Evolutionary conservation across 1,140 invertebrate genomes (phyloP).

Genomic region (Ceratitis capitata): DNA sequence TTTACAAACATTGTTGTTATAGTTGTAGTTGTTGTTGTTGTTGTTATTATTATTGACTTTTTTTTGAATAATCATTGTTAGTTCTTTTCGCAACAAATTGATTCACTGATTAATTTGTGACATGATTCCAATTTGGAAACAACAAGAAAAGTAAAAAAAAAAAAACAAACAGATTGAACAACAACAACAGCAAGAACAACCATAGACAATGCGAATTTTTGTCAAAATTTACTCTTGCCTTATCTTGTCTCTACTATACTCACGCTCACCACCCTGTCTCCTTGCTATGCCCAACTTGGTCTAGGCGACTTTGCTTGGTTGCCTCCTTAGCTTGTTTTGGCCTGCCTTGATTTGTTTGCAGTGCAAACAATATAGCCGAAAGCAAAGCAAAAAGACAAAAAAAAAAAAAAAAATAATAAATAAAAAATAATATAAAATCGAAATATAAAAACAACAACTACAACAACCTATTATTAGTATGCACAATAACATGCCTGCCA

Average conservation of each 20-base stretch:
- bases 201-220: not conserved
- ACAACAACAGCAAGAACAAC: not conserved
- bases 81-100: slow-evolving; percentile 24
- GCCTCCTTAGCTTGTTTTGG: not conserved
- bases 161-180: not conserved
- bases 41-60: not conserved
- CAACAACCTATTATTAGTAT: not conserved
- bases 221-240: not conserved
- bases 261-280: not conserved
- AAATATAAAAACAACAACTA: not conserved
- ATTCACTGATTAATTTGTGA: slow-evolving; percentile 35
- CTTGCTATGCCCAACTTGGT: not conserved
- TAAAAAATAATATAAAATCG: too few species aligned
- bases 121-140: slow-evolving; percentile 22
- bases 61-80: not conserved
- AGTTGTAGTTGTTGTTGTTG: not conserved
- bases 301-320: not conserved
- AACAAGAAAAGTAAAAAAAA: too few species aligned
- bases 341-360: not conserved
- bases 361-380: too few species aligned
- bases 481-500: not conserved
- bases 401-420: too few species aligned
- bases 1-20: not conserved
- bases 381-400: too few species aligned
- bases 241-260: too few species aligned